Base-by-base conservation (phyloP, 2,797 vertebrate species). In the Sebastes iracundus region DNA sequence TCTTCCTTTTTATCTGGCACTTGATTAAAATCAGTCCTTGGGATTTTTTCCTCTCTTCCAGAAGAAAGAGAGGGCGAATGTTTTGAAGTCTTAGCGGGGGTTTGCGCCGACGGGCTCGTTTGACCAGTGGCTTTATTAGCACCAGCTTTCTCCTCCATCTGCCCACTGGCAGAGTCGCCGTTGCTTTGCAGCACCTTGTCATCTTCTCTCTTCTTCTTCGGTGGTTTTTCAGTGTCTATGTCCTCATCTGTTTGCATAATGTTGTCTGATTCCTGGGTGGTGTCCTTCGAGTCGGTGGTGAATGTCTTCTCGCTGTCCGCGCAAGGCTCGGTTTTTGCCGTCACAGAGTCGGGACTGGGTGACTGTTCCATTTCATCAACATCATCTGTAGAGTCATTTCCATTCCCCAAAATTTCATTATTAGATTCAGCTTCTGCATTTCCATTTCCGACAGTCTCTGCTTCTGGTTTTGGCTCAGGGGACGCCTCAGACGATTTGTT, bases 11-110 rank as follows among this genome's bases (percentile, higher is more conserved):
- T 81, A 46, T 82, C 90, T 61, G 80, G 70, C 76, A 55, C 77
- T 71, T 77, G 79, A 79, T 77, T 88, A 68, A 92, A 95, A 77
- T 95, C 95, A 72, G 94, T 95, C 82, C 94, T 88, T 33, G 94
- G 90, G 65, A 94, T 93, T 90, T 96, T 96, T 64, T 93, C 95
- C 66, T 93, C 94, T 70, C 89, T 88, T 63, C 82, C 93, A 2
- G 52, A 90, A 20, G 90, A 88, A 3, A 75, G 81, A 32, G 90
- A 90, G 11, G 93, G 89, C 0, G 92, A 91, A 61, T 91, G 83
- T 85, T 93, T 93, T 27, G 91, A 87, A 66, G 90, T 92, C 84
- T 94, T 94, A 18, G 30, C 73, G 27, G 82, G 85, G 11, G 88
- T 90, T 16, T 91, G 90, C 4, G 9, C 85, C 2, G 93, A 79